Base-by-base conservation (phyloP, 2,888 invertebrate species). In the Thalpophila matura region DNA sequence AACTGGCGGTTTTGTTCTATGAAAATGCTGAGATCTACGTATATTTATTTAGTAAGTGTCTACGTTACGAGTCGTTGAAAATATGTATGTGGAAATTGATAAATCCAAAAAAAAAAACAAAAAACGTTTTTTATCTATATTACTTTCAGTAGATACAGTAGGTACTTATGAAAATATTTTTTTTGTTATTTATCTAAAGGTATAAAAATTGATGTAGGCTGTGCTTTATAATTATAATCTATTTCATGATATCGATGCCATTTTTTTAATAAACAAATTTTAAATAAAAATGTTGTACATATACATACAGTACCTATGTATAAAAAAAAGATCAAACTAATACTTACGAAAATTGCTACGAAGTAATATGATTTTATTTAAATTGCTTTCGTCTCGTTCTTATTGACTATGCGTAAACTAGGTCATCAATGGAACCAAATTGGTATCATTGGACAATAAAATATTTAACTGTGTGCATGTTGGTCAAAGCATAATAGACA, bases 351-450 rank as follows among this genome's bases (percentile, higher is more conserved):
- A 0, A 31, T 24, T 12, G 14, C 3, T 27, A 59, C 9, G 22
- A 26, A 12, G 7, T 49, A 50, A 20, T 40, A 42, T 6, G 18
- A 16, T 18, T 42, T 46, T 62, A 43, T 53, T 50, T 14, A 38
- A 63, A 65, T 54, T 12, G 40, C 46, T 55, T 58, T 57, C 27
- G 20, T 18, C 14, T 20, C 50, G 16, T 55, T 50, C 26, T 49
- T 50, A 54, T 42, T 53, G 55, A 51, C 46, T 62, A 16, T 49
- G 16, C 22, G 40, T 47, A 75, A 87, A 84, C 77, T 86, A 70
- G 84, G 82, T 60, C 87, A 74, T 59, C 84, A 86, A 85, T 86
- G 56, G 77, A 76, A 74, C 47, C 70, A 79, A 85, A 83, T 85
- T 84, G 81, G 54, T 72, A 75, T 71, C 72, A 78, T 82, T 78